phyloP scores from a whole-genome alignment of 2,888 invertebrate genomes.

The Terebella lapidaria region DNA sequence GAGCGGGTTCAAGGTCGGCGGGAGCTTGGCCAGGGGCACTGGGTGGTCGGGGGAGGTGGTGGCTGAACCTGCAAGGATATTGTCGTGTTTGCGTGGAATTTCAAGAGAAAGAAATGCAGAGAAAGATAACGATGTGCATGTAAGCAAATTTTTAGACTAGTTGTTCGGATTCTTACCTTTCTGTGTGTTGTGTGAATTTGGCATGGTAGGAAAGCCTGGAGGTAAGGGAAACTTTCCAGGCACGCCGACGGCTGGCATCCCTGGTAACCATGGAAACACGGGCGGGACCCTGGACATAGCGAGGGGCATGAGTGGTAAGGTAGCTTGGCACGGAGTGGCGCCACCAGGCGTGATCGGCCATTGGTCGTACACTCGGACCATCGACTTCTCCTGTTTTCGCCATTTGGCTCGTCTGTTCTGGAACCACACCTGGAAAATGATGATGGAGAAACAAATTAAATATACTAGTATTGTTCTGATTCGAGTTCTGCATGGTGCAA shows the following conservation, averaged over 20 bases:
- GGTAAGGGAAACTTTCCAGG: neutral
- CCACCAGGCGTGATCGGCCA: constrained; percentile 12
- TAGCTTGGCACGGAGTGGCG: constrained; percentile 4
- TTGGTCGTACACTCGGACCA: constrained; percentile 20
- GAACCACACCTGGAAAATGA: constrained; percentile 20
- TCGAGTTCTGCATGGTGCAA: no score
- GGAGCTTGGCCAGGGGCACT: no score
- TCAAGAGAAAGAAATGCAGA: no score
- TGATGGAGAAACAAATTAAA: neutral
- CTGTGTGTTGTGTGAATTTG: no score
- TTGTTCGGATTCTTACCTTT: no score
- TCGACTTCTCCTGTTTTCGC: constrained; percentile 23
- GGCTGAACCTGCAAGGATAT: no score
- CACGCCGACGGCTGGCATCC: constrained; percentile 1
- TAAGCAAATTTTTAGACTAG: no score
- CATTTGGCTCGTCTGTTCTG: constrained; percentile 23
- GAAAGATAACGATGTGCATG: no score
- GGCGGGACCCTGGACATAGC: constrained; percentile 7
- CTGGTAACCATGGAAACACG: constrained; percentile 14
- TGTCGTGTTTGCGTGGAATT: no score
- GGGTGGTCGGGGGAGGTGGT: no score
- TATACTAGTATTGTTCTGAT: neutral
- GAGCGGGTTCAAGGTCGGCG: no score
- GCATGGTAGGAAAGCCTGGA: no score
- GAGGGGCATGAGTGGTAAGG: constrained; percentile 6